These are phyloP conservation scores for Eulemur coronatus DNA, from an alignment of 2,797 vertebrate genomes.

Conservation along the genomic window DNA sequence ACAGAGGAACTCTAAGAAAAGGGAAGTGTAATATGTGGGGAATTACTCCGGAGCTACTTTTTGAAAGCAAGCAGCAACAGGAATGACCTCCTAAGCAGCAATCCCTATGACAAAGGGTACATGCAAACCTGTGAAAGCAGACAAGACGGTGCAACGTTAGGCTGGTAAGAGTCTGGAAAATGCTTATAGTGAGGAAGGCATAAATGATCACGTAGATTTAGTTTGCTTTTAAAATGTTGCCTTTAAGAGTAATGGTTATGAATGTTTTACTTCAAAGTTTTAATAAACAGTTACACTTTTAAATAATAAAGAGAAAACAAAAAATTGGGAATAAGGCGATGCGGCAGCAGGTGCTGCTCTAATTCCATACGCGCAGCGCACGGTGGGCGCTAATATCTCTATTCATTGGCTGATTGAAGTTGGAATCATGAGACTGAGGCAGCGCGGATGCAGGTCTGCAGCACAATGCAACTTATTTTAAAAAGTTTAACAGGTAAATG, in stretches of 20 bases:
- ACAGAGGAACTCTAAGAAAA: background rate
- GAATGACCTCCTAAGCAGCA: background rate
- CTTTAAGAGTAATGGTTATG: background rate
- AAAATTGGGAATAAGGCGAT: background rate
- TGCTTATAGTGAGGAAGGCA: background rate
- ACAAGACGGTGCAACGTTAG: background rate
- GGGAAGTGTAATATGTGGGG: background rate
- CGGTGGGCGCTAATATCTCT: background rate
- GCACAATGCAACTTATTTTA: background rate
- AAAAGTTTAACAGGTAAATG: background rate
- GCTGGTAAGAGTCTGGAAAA: background rate
- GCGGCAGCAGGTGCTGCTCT: background rate
- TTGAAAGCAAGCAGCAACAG: background rate
- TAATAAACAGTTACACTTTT: background rate
- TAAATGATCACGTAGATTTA: background rate
- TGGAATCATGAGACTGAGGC: background rate
- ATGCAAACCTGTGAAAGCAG: background rate
- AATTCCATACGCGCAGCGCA: background rate
- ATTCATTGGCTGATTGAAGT: background rate
- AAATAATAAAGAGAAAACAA: background rate
- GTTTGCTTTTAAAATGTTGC: background rate
- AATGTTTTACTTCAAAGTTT: background rate
- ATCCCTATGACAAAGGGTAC: background rate
- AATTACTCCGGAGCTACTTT: background rate
- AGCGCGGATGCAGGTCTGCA: accelerated